Evolutionary conservation across 2,113 vertebrate species (phyloP).

Genomic region (Sinocyclocheilus maitianheensis): DNA sequence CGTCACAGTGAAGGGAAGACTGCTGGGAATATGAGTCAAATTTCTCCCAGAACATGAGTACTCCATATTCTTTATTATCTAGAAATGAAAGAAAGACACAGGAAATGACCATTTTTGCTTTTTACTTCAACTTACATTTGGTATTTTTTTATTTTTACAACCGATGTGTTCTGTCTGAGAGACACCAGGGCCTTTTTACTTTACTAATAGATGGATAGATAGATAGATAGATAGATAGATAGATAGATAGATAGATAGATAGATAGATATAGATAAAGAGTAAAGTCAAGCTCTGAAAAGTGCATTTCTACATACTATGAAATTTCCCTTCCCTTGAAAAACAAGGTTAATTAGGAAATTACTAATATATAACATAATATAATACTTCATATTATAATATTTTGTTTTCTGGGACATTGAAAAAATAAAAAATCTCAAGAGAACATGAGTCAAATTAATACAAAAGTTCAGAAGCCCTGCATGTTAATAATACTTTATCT

Average conservation of each 20-base stretch:
- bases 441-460: background rate
- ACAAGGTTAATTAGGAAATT: background rate
- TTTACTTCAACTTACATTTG: background rate
- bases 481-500: background rate
- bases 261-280: too few species aligned
- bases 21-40: conserved; percentile 40
- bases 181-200: background rate
- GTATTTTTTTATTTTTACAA: background rate
- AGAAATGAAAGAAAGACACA: background rate
- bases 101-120: background rate
- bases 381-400: background rate
- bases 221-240: background rate
- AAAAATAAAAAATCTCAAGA: background rate
- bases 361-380: background rate
- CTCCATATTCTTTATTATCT: background rate
- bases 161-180: background rate
- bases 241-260: too few species aligned
- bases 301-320: too few species aligned
- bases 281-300: too few species aligned
- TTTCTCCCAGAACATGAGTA: conserved; percentile 48
- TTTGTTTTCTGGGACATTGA: too few species aligned
- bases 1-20: conserved; percentile 27
- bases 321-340: background rate
- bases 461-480: background rate
- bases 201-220: background rate